Base-by-base conservation (phyloP, 2,797 vertebrate genomes). In the Atherinosoma microstoma region DNA sequence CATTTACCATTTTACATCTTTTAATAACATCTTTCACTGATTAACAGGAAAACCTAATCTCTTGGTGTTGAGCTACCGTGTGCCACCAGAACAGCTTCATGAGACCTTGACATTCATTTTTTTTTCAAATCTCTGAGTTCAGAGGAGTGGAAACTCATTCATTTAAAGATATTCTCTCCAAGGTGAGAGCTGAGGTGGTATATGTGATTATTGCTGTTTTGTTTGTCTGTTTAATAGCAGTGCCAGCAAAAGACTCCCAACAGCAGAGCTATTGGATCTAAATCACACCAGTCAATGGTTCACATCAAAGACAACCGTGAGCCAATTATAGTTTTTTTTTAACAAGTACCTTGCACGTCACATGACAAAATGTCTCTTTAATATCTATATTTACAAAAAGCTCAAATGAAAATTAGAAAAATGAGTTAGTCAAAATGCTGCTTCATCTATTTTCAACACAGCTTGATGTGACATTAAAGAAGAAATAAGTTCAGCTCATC, bases 401-500 rank as follows among this genome's bases (percentile, higher is more conserved):
- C 20, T 10, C 15, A 62, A 66, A 58, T 0, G 0, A n/a, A 0
- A 22, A 53, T 24, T 22, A 30, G 8, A 20, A 29, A 36, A 69
- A 70, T n/a, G 20, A 18, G 24, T 20, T 3, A 32, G 7, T n/a
- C 56, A 71, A 76, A 49, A 82, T 4, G 49, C 62, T 62, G 40
- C 54, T n/a, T 84, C 61, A 32, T 67, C 75, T 62, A 42, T 65
- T 80, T 71, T 58, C 42, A 73, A 56, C 22, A 10, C 75, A 75
- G 42, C 36, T 1, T 74, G 53, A 85, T 63, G 75, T 81, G 57
- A 80, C 73, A 76, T 64, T 67, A 63, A 65, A 73, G 2, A 75
- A 53, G 64, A 27, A 80, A 76, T 60, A 82, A 67, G 70, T 73
- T 80, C 40, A 73, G 35, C 70, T 75, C 71, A 60, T 70, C 64